Percentiles rank a stretch among this genome's conserved stretches.
phyloP scores from a whole-genome alignment of 2,888 invertebrate genomes.

The Stenurella melanura region DNA sequence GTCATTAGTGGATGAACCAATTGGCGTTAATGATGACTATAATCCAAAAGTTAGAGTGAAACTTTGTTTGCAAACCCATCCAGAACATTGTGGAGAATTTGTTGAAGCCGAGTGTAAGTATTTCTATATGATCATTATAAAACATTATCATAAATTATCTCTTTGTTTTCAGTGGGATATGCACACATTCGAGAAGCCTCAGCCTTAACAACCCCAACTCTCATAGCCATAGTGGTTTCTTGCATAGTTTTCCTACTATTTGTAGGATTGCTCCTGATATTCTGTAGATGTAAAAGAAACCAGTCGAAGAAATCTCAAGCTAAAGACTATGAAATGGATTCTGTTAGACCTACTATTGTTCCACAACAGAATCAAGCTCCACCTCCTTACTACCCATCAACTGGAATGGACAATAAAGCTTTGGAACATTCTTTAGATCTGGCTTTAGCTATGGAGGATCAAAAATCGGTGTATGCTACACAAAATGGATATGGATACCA shows the following conservation, averaged over 20 bases:
- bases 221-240: slow-evolving; percentile 86
- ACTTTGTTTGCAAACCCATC: slow-evolving; percentile 87
- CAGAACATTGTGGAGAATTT: slow-evolving; percentile 89
- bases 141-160: slow-evolving; percentile 22
- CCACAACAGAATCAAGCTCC: slow-evolving; percentile 92
- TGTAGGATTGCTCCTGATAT: slow-evolving; percentile 84
- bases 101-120: slow-evolving; percentile 89
- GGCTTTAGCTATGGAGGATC: slow-evolving; percentile 88
- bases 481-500: slow-evolving; percentile 92
- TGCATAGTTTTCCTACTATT: slow-evolving; percentile 88
- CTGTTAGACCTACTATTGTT: slow-evolving; percentile 88
- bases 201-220: slow-evolving; percentile 84
- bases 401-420: slow-evolving; percentile 93
- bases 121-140: not conserved
- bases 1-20: slow-evolving; percentile 76
- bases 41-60: slow-evolving; percentile 85
- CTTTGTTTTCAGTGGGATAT: slow-evolving; percentile 81
- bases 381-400: slow-evolving; percentile 91
- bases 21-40: slow-evolving; percentile 78
- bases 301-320: slow-evolving; percentile 87
- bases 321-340: slow-evolving; percentile 94
- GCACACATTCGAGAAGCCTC: slow-evolving; percentile 88
- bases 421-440: slow-evolving; percentile 92
- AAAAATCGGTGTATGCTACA: slow-evolving; percentile 89
- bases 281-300: slow-evolving; percentile 89